These are phyloP conservation scores for Drosophila teissieri DNA, from an alignment of 1,140 invertebrate species.

Conservation along the genomic window DNA sequence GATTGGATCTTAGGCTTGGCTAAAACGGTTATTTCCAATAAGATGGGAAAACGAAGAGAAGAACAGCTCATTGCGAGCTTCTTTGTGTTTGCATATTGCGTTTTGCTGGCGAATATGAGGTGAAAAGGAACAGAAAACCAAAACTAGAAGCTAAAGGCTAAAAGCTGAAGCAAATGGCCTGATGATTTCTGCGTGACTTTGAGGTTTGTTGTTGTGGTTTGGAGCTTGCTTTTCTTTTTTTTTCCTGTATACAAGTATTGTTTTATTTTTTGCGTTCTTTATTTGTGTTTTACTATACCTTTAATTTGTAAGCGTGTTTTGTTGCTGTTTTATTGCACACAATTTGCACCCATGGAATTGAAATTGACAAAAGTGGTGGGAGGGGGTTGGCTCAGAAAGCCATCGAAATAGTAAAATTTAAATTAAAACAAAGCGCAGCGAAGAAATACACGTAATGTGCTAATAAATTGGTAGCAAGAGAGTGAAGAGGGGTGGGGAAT, in stretches of 20 bases:
- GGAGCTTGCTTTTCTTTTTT: constrained; percentile 11
- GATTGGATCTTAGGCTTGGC: constrained; percentile 3
- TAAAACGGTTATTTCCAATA: constrained; percentile 5
- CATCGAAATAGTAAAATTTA: constrained; percentile 15
- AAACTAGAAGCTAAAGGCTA: constrained; percentile 31
- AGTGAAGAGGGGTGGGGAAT: constrained; percentile 29
- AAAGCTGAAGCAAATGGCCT: constrained; percentile 26
- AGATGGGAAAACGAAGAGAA: neutral
- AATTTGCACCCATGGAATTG: constrained; percentile 68
- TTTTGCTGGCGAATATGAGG: constrained; percentile 21
- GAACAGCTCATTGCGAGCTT: constrained; percentile 8
- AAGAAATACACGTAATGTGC: constrained; percentile 35
- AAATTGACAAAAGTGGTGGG: constrained; percentile 35
- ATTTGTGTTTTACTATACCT: constrained; percentile 29
- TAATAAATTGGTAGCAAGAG: constrained; percentile 48
- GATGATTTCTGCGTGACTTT: constrained; percentile 38
- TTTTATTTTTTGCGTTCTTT: constrained; percentile 20
- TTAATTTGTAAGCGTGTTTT: constrained; percentile 29
- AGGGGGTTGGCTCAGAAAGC: constrained; percentile 5
- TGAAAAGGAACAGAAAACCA: constrained; percentile 2
- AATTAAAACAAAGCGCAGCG: constrained; percentile 16
- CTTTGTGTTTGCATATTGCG: constrained; percentile 40
- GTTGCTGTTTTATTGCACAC: constrained; percentile 65
- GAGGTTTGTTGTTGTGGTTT: constrained; percentile 27
- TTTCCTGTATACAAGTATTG: constrained; percentile 1